Evolutionary conservation across 2,888 invertebrate genomes (phyloP).

Genomic region (Sussaba pulchella): DNA sequence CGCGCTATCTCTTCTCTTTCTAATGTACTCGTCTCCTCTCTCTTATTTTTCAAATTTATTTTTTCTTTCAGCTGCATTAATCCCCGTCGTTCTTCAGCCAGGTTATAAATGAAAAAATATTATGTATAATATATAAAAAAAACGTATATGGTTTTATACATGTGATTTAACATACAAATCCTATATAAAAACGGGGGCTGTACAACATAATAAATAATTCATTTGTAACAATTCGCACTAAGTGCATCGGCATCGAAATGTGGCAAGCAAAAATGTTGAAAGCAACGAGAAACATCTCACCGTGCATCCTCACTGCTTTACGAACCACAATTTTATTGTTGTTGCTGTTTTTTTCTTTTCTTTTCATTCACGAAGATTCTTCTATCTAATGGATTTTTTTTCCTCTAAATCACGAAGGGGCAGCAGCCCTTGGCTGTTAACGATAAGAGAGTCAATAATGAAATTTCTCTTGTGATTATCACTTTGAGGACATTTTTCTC

Average conservation of each 20-base stretch:
- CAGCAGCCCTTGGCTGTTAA: not conserved
- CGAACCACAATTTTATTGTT: constrained; percentile 32
- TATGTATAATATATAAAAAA: too few species aligned
- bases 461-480: constrained; percentile 58
- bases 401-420: constrained; percentile 36
- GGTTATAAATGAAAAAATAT: too few species aligned
- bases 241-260: constrained; percentile 4
- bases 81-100: too few species aligned
- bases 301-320: constrained; percentile 32
- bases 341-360: constrained; percentile 41
- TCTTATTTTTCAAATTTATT: constrained; percentile 6
- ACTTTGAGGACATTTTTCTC: constrained; percentile 41
- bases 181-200: too few species aligned
- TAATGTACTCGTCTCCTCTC: constrained; percentile 41
- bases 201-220: too few species aligned
- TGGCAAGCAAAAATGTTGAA: not conserved
- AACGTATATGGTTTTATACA: too few species aligned
- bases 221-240: too few species aligned
- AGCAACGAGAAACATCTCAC: constrained; percentile 39
- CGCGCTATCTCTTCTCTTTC: constrained; percentile 56
- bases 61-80: not conserved
- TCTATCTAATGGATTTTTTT: constrained; percentile 3
- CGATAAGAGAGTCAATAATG: constrained; percentile 64
- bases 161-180: too few species aligned
- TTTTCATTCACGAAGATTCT: constrained; percentile 30